These are phyloP conservation scores for Vulpes ferrilata DNA, from an alignment of 2,113 vertebrate genomes.

Conservation along the genomic window DNA sequence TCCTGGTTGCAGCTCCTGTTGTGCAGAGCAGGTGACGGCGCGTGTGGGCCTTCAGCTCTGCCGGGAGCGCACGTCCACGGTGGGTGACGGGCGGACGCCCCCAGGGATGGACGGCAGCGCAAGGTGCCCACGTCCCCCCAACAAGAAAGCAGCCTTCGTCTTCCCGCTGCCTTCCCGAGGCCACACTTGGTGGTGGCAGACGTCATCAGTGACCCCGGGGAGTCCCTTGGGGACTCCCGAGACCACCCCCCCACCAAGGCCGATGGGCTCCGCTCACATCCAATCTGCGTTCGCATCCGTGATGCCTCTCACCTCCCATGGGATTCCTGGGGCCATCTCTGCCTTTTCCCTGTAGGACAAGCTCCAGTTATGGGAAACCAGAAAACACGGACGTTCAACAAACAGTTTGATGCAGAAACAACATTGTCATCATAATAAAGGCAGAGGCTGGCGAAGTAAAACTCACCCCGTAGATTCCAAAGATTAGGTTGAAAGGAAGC, in stretches of 20 bases:
- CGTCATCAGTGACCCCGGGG: neutral
- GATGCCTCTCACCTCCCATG: neutral
- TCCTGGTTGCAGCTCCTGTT: fast-evolving
- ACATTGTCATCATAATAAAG: neutral
- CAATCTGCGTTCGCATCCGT: neutral
- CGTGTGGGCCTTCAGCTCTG: neutral
- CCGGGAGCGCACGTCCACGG: neutral
- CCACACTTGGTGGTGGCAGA: neutral
- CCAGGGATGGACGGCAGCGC: neutral
- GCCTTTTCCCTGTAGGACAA: neutral
- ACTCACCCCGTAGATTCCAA: neutral
- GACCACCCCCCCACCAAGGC: no score
- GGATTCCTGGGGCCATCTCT: neutral
- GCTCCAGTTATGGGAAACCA: neutral
- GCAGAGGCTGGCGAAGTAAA: neutral
- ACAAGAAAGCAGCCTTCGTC: neutral
- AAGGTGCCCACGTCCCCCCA: neutral
- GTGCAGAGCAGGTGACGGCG: no score
- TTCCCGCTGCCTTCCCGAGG: neutral
- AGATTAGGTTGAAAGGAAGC: neutral
- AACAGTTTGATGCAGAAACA: neutral
- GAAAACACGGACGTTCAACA: neutral
- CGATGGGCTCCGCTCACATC: neutral
- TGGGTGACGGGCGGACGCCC: no score
- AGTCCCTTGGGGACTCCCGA: neutral